phyloP scores from a whole-genome alignment of 2,797 vertebrate species.

The Pagetopsis macropterus region DNA sequence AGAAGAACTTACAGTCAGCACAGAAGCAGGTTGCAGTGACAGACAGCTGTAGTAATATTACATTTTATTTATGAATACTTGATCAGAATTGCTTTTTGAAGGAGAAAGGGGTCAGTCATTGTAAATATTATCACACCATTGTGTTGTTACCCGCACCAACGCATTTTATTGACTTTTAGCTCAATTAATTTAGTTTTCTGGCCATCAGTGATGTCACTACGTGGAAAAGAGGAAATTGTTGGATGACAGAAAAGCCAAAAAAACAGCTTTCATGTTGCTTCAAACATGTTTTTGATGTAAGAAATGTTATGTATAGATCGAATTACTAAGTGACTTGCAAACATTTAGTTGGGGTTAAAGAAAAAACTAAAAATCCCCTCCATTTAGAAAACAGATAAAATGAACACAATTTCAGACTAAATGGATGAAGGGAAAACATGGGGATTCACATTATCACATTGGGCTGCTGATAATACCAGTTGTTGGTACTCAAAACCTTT shows the following conservation, averaged over 20 bases:
- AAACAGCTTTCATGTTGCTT: background rate
- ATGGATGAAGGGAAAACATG: background rate
- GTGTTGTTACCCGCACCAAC: background rate
- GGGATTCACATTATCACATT: background rate
- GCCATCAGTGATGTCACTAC: background rate
- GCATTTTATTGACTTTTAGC: background rate
- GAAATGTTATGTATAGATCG: background rate
- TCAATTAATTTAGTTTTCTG: too few relatives aligned
- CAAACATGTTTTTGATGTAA: background rate
- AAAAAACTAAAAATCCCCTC: background rate
- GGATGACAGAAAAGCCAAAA: too few relatives aligned
- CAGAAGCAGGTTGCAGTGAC: background rate
- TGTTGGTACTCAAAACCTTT: too few relatives aligned
- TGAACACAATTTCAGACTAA: background rate
- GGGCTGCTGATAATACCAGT: too few relatives aligned
- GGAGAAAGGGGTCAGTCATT: background rate
- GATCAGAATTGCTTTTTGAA: background rate
- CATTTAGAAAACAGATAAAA: background rate
- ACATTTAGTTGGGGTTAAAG: background rate
- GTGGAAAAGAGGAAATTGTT: background rate
- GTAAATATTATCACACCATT: background rate
- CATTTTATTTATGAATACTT: background rate
- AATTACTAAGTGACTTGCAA: background rate
- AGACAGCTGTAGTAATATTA: background rate
- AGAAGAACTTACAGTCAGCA: background rate